Conservation (phyloP, 2,888 invertebrate genomes). For the Lepidonotus clava region DNA sequence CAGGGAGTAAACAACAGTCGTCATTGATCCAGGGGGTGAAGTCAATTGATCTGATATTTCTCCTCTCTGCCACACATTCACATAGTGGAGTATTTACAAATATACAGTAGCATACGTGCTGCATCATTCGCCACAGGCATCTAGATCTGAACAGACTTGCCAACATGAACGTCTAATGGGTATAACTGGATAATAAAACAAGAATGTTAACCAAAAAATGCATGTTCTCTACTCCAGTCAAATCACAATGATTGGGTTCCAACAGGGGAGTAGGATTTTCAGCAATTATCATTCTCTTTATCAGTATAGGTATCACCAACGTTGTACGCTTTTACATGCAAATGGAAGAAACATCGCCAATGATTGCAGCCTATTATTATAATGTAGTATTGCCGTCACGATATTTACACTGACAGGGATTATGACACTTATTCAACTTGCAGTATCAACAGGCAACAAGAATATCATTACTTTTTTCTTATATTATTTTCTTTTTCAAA, state of each 20-base stretch:
- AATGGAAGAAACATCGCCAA: not conserved
- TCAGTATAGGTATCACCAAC: too few species aligned
- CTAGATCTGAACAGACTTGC: not conserved
- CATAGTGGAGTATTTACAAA: not conserved
- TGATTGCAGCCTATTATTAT: too few species aligned
- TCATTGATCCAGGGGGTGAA: not conserved
- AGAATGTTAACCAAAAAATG: not conserved
- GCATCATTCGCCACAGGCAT: constrained; percentile 18
- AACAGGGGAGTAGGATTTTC: not conserved
- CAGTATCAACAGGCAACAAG: not conserved
- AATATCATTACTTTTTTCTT: too few species aligned
- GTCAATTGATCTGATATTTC: too few species aligned
- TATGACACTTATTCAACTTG: constrained; percentile 9
- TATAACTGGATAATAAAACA: too few species aligned
- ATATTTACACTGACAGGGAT: not conserved
- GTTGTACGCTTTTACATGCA: not conserved
- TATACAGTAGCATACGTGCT: constrained; percentile 7
- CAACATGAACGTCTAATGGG: not conserved
- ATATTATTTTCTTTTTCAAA: too few species aligned
- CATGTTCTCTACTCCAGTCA: not conserved
- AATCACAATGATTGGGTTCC: not conserved
- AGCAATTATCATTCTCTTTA: too few species aligned
- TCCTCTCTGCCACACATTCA: not conserved
- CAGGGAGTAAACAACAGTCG: not conserved
- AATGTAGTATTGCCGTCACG: too few species aligned